Evolutionary conservation across 2,113 vertebrate species (phyloP).

Genomic region (Trematomus loennbergii): DNA sequence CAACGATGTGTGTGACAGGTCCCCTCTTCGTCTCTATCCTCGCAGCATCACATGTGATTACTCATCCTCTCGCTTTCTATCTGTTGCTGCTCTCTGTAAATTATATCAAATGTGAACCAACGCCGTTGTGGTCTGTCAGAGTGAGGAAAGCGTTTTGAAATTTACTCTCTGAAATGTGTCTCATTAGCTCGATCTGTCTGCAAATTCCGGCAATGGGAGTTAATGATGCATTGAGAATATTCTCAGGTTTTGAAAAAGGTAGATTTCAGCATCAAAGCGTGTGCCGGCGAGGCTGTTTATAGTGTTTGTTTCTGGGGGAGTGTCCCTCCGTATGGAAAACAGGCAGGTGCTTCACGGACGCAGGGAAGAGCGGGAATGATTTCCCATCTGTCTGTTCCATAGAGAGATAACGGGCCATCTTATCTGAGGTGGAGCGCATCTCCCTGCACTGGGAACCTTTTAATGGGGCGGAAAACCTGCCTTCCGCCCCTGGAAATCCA

Average conservation of each 20-base stretch:
- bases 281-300: conserved; percentile 60
- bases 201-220: conserved; percentile 55
- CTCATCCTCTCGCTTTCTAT: conserved; percentile 44
- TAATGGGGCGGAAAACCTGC: conserved; percentile 78
- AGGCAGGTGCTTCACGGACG: conserved; percentile 79
- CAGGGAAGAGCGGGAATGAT: conserved; percentile 66
- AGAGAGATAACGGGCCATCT: conserved; percentile 65
- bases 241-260: conserved; percentile 49
- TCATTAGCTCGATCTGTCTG: conserved; percentile 72
- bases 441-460: conserved; percentile 69
- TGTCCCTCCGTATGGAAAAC: conserved; percentile 67
- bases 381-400: conserved; percentile 77
- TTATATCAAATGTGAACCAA: conserved; percentile 69
- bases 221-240: conserved; percentile 73
- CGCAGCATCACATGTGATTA: conserved; percentile 54
- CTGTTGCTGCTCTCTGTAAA: conserved; percentile 67
- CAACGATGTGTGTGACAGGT: conserved; percentile 66
- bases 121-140: conserved; percentile 64
- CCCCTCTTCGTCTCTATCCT: conserved; percentile 61
- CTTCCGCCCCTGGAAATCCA: conserved; percentile 68
- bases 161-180: conserved; percentile 61
- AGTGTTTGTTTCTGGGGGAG: conserved; percentile 70
- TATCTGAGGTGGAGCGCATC: conserved; percentile 70
- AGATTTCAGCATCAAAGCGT: conserved; percentile 71
- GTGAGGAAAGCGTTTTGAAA: conserved; percentile 55